phyloP scores from a whole-genome alignment of 2,888 invertebrate species.

The Lagria hirta region DNA sequence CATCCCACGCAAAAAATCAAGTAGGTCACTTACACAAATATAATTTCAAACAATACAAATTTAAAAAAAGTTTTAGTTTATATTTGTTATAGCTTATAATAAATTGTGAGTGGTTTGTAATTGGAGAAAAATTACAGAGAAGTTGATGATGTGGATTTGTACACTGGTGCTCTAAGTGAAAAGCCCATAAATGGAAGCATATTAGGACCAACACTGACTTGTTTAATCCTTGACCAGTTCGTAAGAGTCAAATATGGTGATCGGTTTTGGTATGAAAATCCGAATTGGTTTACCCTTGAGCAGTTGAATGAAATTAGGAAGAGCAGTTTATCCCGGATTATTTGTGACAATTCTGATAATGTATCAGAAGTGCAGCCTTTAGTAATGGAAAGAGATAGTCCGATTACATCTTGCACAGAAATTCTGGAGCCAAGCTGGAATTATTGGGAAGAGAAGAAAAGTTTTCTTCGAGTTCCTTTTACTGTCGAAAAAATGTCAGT shows the following conservation, averaged over 20 bases:
- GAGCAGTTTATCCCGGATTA: conserved; percentile 70
- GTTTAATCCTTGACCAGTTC: conserved; percentile 85
- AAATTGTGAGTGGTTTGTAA: conserved; percentile 7
- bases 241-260: conserved; percentile 77
- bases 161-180: conserved; percentile 85
- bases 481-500: too few species aligned
- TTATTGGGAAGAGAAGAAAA: too few species aligned
- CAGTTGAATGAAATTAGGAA: conserved; percentile 82
- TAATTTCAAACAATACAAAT: too few species aligned
- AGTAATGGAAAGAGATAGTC: conserved; percentile 75
- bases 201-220: conserved; percentile 82
- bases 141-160: conserved; percentile 85
- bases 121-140: conserved; percentile 49
- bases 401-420: too few species aligned
- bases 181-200: conserved; percentile 69
- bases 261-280: conserved; percentile 86
- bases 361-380: conserved; percentile 64
- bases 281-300: conserved; percentile 67
- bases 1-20: too few species aligned
- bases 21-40: too few species aligned
- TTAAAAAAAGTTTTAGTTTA: conserved; percentile 3
- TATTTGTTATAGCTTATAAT: background rate
- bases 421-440: too few species aligned
- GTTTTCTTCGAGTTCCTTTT: too few species aligned
- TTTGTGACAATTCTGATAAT: conserved; percentile 75